Base-by-base conservation (phyloP, 1,140 invertebrate species). In the Drosophila sturtevanti region DNA sequence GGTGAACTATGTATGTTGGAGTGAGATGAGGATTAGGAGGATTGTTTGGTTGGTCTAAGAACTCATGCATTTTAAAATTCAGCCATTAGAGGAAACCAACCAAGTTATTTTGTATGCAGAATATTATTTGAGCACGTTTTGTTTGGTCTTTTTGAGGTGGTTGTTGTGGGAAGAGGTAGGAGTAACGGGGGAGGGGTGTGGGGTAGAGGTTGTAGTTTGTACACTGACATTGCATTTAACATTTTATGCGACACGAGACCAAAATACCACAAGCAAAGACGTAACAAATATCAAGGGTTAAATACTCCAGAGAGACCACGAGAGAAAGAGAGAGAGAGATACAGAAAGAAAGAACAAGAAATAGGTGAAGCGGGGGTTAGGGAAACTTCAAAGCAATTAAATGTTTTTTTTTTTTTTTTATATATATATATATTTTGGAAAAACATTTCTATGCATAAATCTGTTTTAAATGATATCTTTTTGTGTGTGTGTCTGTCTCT, bases 41-140 rank as follows among this genome's bases (percentile, higher is more conserved):
- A 18, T 16, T 16, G 14, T 44, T 38, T 44, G 41, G 5, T 44
- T 38, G 59, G 38, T 34, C 56, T 44, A 44, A 27, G 21, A 63
- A 63, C 79, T 89, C 82, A 87, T 87, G 79, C 84, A 89, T 87
- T 87, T 89, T 89, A 87, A 87, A 87, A 82, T 89, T 64, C 76
- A 70, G 56, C 84, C 82, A 87, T 87, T 87, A 87, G 79, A 87
- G 84, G 56, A 76, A 60, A 77, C 75, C 79, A 60, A 77, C 75
- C 79, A 61, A 72, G 71, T 77, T 89, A 82, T 79, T 89, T 69
- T 86, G 76, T 79, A 85, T 85, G 78, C 82, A 73, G 75, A 87
- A 85, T 85, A 82, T 82, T 87, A 87, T 89, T 87, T 68, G 75
- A 76, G 68, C 72, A 78, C 72, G 75, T 78, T 74, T 67, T 74